Percentiles rank a stretch among this genome's conserved stretches.
Conservation (phyloP, 2,888 invertebrate genomes). For the Choreutis nemorana region DNA sequence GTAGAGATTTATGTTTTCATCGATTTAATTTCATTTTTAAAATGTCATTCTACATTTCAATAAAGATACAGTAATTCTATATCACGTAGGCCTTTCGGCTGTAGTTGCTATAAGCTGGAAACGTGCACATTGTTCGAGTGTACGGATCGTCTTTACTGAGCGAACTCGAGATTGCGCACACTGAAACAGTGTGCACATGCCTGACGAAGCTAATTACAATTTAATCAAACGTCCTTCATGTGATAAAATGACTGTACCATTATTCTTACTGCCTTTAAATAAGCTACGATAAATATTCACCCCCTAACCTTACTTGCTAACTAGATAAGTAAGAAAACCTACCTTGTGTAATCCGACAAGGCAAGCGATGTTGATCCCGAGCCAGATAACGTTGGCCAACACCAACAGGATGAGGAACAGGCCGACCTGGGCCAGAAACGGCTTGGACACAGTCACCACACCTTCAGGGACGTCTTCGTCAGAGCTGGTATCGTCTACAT, state of each 20-base stretch:
- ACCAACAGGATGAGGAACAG: slow-evolving; percentile 17
- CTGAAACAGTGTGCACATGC: no score
- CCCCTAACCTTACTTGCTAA: neutral
- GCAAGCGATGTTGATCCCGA: slow-evolving; percentile 22
- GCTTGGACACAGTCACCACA: slow-evolving; percentile 12
- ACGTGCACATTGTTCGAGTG: no score
- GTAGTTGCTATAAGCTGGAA: no score
- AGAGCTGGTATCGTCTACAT: slow-evolving; percentile 13
- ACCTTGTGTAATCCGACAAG: slow-evolving; percentile 31
- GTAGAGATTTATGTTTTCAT: no score
- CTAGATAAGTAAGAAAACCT: slow-evolving; percentile 2
- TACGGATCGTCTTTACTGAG: no score
- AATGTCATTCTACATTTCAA: no score
- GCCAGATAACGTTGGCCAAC: slow-evolving; percentile 20
- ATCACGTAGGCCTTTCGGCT: no score
- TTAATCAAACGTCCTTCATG: no score
- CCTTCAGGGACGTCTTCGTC: slow-evolving; percentile 9
- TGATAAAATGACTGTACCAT: slow-evolving; percentile 3
- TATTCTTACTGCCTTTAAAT: slow-evolving; percentile 5
- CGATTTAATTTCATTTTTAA: no score
- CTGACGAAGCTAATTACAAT: slow-evolving; percentile 8
- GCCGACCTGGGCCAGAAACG: slow-evolving; percentile 15
- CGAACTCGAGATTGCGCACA: no score
- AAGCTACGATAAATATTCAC: slow-evolving; percentile 5
- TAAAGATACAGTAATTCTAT: no score